Evolutionary conservation across 2,113 vertebrate genomes (phyloP).

Genomic region (Sterna hirundo): DNA sequence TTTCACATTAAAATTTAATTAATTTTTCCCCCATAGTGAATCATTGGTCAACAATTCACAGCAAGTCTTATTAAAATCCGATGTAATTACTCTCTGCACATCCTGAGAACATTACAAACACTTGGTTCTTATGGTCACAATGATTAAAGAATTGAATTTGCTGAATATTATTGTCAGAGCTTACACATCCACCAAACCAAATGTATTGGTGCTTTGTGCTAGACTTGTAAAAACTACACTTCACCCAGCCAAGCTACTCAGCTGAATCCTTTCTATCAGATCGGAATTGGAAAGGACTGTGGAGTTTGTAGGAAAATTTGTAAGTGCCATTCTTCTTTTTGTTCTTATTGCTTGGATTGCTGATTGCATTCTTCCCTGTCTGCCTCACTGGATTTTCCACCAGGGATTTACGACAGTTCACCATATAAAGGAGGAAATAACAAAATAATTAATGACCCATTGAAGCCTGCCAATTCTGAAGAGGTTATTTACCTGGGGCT

Average conservation of each 20-base stretch:
- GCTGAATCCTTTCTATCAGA: slow-evolving; percentile 51
- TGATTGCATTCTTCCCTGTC: slow-evolving; percentile 35
- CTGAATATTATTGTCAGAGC: slow-evolving; percentile 43
- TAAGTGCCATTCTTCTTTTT: slow-evolving; percentile 50
- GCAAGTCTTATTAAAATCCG: slow-evolving; percentile 52
- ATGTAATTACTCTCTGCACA: slow-evolving; percentile 38
- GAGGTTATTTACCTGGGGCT: slow-evolving; percentile 59
- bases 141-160: slow-evolving; percentile 62
- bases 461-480: slow-evolving; percentile 57
- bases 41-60: slow-evolving; percentile 64
- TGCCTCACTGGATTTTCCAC: slow-evolving; percentile 41
- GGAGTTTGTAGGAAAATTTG: slow-evolving; percentile 43
- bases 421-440: slow-evolving; percentile 42
- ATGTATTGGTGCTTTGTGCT: slow-evolving; percentile 21
- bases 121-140: slow-evolving; percentile 50
- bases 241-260: slow-evolving; percentile 40
- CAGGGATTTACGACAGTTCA: slow-evolving; percentile 39
- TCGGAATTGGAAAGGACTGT: slow-evolving; percentile 63
- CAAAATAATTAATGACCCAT: slow-evolving; percentile 71
- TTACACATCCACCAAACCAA: slow-evolving; percentile 27
- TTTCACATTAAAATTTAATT: slow-evolving; percentile 62
- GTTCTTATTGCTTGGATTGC: slow-evolving; percentile 42
- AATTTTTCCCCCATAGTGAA: slow-evolving; percentile 24
- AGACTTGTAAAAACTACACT: slow-evolving; percentile 26
- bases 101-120: slow-evolving; percentile 47